phyloP scores from a whole-genome alignment of 2,797 vertebrate species.

The Limnodromus scolopaceus region DNA sequence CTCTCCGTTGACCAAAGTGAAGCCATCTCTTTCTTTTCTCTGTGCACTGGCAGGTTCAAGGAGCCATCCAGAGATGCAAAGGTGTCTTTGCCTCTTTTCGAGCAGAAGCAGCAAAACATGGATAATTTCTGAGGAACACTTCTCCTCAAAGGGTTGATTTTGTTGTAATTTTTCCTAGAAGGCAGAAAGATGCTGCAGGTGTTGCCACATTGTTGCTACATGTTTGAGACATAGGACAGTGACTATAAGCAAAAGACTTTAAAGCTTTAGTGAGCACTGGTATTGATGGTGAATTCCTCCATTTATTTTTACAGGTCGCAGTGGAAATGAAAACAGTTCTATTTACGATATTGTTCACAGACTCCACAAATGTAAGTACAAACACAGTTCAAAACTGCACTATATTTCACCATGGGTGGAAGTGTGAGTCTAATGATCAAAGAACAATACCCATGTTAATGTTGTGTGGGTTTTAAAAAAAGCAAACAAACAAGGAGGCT shows the following conservation, averaged over 20 bases:
- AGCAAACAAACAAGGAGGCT: neutral
- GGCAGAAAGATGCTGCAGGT: neutral
- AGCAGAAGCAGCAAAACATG: neutral
- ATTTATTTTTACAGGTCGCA: slow-evolving; percentile 37
- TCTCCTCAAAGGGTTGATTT: neutral
- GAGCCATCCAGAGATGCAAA: neutral
- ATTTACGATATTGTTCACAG: neutral
- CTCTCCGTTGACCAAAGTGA: neutral
- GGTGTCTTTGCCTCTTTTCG: neutral
- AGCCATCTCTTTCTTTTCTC: neutral
- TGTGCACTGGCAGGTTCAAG: neutral
- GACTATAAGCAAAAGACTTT: neutral
- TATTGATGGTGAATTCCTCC: neutral
- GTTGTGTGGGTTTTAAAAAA: neutral
- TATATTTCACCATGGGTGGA: neutral
- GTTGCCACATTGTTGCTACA: rapidly evolving
- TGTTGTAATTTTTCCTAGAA: neutral
- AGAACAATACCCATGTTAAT: neutral
- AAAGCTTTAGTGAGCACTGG: neutral
- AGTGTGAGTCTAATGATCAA: neutral
- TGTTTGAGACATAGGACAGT: neutral
- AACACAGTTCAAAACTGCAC: neutral
- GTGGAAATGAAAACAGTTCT: neutral
- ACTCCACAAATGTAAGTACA: slow-evolving; percentile 38
- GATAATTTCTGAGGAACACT: neutral